Conservation (phyloP, 2,113 vertebrate genomes). For the Tetraodon nigroviridis region DNA sequence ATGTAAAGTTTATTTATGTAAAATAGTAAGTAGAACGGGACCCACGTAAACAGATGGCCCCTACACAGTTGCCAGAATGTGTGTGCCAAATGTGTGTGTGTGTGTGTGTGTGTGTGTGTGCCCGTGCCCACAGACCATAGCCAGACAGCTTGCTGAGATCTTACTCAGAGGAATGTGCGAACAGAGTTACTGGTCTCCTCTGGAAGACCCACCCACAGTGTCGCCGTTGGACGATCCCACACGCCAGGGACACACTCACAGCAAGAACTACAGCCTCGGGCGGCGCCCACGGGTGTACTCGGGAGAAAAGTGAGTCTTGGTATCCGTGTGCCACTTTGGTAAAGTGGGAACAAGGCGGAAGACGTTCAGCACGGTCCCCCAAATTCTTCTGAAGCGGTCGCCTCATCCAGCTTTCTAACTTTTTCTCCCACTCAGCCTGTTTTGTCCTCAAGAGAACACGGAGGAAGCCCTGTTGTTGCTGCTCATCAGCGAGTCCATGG, state of each 20-base stretch:
- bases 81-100: conserved; percentile 1
- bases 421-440: conserved; percentile 80
- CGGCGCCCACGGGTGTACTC: conserved; percentile 89
- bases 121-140: conserved; percentile 83
- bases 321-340: conserved; percentile 10
- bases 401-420: conserved; percentile 3
- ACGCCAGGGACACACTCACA: conserved; percentile 78
- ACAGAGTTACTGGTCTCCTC: conserved; percentile 97
- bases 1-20: background rate
- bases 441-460: conserved; percentile 99
- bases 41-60: conserved; percentile 19
- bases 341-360: conserved; percentile 26
- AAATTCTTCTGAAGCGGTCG: background rate
- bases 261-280: conserved; percentile 83
- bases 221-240: conserved; percentile 91
- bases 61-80: background rate
- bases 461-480: conserved; percentile 94
- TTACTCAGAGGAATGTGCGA: conserved; percentile 97
- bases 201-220: conserved; percentile 90
- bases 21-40: conserved; percentile 6
- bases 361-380: conserved; percentile 9
- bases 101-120: conserved; percentile 8
- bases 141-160: conserved; percentile 96
- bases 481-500: conserved; percentile 99
- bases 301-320: conserved; percentile 86